Conservation (phyloP, 2,888 invertebrate genomes). For the Zygaena filipendulae region DNA sequence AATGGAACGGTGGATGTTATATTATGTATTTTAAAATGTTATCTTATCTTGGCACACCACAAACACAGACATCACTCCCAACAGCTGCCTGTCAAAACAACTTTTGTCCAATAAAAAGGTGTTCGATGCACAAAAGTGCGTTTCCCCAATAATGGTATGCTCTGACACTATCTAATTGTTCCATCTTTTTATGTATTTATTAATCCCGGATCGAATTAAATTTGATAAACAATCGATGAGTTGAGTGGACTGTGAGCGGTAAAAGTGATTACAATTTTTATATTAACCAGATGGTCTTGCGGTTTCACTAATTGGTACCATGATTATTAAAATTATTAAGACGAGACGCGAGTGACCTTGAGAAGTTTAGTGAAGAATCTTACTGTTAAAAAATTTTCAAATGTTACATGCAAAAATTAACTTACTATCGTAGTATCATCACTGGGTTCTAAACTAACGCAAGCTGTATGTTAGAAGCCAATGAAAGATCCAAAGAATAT, state of each 20-base stretch:
- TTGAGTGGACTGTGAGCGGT: slow-evolving; percentile 15
- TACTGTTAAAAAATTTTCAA: no score
- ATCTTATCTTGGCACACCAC: slow-evolving; percentile 4
- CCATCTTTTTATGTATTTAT: slow-evolving; percentile 53
- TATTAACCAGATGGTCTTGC: not conserved
- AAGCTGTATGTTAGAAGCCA: no score
- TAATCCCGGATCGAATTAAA: slow-evolving; percentile 30
- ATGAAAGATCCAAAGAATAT: no score
- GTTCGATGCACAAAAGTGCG: slow-evolving; percentile 47
- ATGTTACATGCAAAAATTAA: no score
- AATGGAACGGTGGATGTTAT: no score
- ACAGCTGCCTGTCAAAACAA: slow-evolving; percentile 59
- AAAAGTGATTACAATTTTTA: slow-evolving; percentile 20
- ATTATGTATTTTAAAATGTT: no score
- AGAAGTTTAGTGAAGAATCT: no score
- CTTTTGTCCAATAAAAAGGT: slow-evolving; percentile 55
- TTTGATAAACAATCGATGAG: slow-evolving; percentile 11
- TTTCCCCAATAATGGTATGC: slow-evolving; percentile 23
- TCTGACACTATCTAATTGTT: slow-evolving; percentile 46
- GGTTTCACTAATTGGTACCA: no score
- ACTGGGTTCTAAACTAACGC: no score
- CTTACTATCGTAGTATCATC: no score
- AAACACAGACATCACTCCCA: slow-evolving; percentile 33
- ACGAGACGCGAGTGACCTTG: no score
- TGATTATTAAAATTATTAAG: no score